Evolutionary conservation across 2,888 invertebrate genomes (phyloP).

Genomic region (Xestia rhomboidea): DNA sequence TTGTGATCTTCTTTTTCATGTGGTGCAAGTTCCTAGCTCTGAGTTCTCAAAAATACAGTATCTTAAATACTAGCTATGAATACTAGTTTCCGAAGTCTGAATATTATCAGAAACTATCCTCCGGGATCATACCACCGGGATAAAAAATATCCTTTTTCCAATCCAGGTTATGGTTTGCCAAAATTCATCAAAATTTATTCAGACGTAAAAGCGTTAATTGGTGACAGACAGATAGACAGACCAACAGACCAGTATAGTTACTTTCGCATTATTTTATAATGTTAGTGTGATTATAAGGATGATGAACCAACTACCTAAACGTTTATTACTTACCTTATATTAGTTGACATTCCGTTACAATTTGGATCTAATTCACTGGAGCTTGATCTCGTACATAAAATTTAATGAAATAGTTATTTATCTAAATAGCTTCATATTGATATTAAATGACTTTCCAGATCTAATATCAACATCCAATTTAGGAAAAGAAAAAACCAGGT

Average conservation of each 20-base stretch:
- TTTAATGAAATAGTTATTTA: constrained; percentile 7
- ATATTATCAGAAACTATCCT: neutral
- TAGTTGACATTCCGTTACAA: constrained; percentile 4
- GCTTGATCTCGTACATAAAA: constrained; percentile 1
- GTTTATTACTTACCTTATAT: neutral
- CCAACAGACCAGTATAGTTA: neutral
- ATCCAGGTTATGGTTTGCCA: neutral
- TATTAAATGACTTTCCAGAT: neutral
- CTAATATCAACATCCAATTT: neutral
- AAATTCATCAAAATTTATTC: neutral
- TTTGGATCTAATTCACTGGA: constrained; percentile 13
- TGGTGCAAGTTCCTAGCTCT: neutral
- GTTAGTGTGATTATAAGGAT: neutral
- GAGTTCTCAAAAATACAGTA: neutral
- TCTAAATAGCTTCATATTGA: neutral
- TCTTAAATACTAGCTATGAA: neutral
- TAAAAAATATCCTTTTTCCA: neutral
- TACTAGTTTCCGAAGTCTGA: neutral
- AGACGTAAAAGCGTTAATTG: neutral
- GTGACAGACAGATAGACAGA: neutral
- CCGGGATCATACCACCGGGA: neutral
- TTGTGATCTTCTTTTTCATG: neutral
- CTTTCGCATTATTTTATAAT: neutral
- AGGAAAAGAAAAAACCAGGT: neutral
- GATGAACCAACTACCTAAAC: neutral